Percentiles rank a stretch among this genome's conserved stretches.
phyloP scores from a whole-genome alignment of 2,113 vertebrate species.

The Oxyura jamaicensis region DNA sequence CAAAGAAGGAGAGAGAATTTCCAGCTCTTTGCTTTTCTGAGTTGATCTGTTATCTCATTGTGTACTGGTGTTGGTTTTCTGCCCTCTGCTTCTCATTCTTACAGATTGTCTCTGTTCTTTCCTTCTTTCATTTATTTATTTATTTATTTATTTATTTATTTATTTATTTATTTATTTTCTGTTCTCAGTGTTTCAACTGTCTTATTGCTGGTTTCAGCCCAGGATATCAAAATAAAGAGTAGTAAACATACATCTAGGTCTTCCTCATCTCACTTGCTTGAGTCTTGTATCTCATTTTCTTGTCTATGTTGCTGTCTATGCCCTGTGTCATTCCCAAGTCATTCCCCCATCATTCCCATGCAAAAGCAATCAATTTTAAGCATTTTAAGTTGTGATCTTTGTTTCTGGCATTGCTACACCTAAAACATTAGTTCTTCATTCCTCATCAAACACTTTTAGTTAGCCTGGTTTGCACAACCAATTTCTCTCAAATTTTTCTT shows the following conservation, averaged over 20 bases:
- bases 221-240: not conserved
- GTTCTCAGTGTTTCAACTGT: not conserved
- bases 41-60: not conserved
- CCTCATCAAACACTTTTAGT: not conserved
- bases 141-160: not conserved
- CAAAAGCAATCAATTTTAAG: not conserved
- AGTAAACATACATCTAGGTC: not conserved
- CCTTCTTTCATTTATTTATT: not conserved
- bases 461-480: not conserved
- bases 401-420: not conserved
- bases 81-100: not conserved
- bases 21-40: not conserved
- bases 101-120: not conserved
- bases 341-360: not conserved
- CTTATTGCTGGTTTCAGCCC: not conserved
- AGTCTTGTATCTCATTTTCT: not conserved
- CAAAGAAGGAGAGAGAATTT: not conserved
- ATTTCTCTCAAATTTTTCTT: not conserved
- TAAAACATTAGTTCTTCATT: not conserved
- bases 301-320: not conserved
- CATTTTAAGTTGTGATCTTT: not conserved
- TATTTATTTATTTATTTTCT: no score
- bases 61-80: not conserved
- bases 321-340: not conserved
- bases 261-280: not conserved